Conservation (phyloP, 23 tunicate species). For the Ascidia mentula region DNA sequence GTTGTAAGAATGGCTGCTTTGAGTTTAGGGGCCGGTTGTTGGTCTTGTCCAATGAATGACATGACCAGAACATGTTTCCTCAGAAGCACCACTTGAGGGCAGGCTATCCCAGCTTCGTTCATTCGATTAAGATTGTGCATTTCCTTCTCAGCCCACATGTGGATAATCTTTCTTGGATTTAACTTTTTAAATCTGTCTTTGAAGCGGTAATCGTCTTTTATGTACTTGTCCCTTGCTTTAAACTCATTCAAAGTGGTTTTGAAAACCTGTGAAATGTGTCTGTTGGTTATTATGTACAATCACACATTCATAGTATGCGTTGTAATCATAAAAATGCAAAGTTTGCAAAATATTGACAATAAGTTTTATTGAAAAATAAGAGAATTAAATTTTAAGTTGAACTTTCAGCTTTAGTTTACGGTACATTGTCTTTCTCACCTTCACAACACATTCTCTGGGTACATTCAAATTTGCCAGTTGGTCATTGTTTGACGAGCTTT, state of each 20-base stretch:
- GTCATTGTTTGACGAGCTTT: conserved; percentile 31
- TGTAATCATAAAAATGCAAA: too few species aligned
- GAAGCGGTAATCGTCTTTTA: conserved; percentile 95
- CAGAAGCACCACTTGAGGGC: conserved; percentile 84
- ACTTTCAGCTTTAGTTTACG: too few species aligned
- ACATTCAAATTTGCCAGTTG: conserved; percentile 20
- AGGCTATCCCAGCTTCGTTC: conserved; percentile 67
- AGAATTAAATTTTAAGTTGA: background rate
- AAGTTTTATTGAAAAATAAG: background rate
- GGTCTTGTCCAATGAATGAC: conserved; percentile 84
- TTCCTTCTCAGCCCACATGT: conserved; percentile 99
- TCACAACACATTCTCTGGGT: conserved; percentile 82
- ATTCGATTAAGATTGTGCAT: conserved; percentile 71
- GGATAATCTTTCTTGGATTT: conserved; percentile 82
- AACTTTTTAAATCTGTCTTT: conserved; percentile 91
- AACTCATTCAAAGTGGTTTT: conserved; percentile 94
- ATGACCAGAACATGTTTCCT: conserved; percentile 91
- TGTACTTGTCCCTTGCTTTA: conserved; percentile 74
- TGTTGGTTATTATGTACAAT: too few species aligned
- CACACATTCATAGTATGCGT: too few species aligned
- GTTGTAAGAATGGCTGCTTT: conserved; percentile 65
- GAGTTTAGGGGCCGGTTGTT: conserved; percentile 78
- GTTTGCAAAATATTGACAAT: background rate
- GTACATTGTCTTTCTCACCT: too few species aligned
- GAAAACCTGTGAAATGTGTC: conserved; percentile 49